phyloP scores from a whole-genome alignment of 2,797 vertebrate genomes.

The Synanceia verrucosa region DNA sequence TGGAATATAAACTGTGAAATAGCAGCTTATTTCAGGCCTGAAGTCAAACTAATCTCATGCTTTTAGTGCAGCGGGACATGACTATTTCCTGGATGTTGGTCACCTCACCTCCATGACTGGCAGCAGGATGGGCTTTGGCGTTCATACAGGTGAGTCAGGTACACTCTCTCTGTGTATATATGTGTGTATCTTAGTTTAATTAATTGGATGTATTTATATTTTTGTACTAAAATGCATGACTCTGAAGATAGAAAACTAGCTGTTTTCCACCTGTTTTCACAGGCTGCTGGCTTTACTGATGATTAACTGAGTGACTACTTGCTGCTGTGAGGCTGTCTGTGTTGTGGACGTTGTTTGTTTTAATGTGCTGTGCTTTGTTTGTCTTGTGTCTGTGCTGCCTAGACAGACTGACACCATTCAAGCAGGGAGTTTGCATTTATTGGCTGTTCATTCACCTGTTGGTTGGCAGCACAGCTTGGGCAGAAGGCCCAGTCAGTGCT shows the following conservation, averaged over 20 bases:
- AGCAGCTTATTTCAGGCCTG: neutral
- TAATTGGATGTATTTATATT: neutral
- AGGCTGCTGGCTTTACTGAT: neutral
- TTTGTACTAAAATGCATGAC: too few species aligned
- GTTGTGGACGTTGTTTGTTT: neutral
- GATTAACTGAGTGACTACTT: neutral
- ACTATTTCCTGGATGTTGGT: conserved; percentile 17
- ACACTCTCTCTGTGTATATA: neutral
- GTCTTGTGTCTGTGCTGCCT: neutral
- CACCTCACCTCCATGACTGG: neutral
- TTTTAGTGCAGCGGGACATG: neutral
- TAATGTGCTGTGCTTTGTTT: neutral
- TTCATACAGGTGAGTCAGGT: neutral
- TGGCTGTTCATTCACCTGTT: neutral
- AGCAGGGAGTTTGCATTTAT: neutral
- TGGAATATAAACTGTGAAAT: neutral
- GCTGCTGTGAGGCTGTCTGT: neutral
- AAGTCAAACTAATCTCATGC: neutral
- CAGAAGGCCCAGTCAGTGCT: neutral
- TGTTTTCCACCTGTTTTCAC: neutral
- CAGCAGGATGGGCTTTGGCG: neutral
- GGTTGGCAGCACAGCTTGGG: too few species aligned
- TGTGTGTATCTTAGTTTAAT: neutral
- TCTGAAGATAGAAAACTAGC: too few species aligned
- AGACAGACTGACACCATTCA: neutral